Conservation (phyloP, 2,797 vertebrate genomes). For the Melanotaenia parkinsoni region DNA sequence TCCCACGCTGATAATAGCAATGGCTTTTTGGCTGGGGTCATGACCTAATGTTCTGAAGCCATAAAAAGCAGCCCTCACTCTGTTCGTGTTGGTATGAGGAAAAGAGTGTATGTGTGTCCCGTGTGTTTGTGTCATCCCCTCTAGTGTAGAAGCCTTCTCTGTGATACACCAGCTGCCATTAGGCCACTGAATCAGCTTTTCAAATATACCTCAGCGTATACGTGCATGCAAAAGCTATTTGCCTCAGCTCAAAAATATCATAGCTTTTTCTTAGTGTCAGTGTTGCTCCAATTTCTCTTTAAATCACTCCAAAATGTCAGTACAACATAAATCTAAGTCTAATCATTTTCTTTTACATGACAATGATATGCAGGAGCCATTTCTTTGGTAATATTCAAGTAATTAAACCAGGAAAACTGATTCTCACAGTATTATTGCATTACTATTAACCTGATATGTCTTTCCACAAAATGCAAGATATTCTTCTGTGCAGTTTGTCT, state of each 20-base stretch:
- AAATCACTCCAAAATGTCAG: background rate
- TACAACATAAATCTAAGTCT: slow-evolving; percentile 3
- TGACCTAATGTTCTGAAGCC: slow-evolving; percentile 75
- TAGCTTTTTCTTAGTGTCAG: slow-evolving; percentile 17
- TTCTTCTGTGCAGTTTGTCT: background rate
- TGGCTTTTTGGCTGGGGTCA: slow-evolving; percentile 62
- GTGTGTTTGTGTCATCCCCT: slow-evolving; percentile 50
- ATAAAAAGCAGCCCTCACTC: slow-evolving; percentile 71
- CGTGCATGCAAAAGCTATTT: slow-evolving; percentile 8
- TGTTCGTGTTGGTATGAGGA: slow-evolving; percentile 43
- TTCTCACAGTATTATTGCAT: slow-evolving; percentile 1
- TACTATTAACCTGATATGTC: background rate
- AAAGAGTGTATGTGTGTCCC: slow-evolving; percentile 9
- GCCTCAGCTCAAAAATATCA: slow-evolving; percentile 36
- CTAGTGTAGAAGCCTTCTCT: slow-evolving; percentile 48
- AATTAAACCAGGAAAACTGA: background rate
- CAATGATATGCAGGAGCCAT: background rate
- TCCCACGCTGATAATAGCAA: slow-evolving; percentile 59
- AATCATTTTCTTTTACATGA: background rate
- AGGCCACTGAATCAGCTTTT: slow-evolving; percentile 50
- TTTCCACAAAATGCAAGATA: slow-evolving; percentile 3
- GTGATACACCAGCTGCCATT: slow-evolving; percentile 65
- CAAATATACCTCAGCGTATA: slow-evolving; percentile 21
- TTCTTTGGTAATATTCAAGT: background rate
- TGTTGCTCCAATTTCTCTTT: slow-evolving; percentile 17